phyloP scores from a whole-genome alignment of 2,888 invertebrate species.

The Thera obeliscata region DNA sequence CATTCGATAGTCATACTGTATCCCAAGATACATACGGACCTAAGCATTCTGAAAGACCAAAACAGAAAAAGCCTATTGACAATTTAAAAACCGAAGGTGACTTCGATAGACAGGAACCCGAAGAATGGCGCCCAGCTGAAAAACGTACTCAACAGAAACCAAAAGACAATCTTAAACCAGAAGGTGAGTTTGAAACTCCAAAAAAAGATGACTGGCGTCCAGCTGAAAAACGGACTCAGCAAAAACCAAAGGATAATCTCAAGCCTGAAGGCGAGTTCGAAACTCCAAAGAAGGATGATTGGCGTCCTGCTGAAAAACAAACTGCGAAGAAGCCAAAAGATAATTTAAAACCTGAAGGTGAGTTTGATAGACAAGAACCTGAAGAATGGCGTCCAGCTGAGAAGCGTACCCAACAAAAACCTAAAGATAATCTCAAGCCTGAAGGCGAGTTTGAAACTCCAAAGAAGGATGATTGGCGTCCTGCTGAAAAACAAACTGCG shows the following conservation, averaged over 20 bases:
- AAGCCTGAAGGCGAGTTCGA: slow-evolving; percentile 85
- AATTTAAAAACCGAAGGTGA: slow-evolving; percentile 85
- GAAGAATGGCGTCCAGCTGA: slow-evolving; percentile 75
- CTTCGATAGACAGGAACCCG: slow-evolving; percentile 59
- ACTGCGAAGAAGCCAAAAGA: slow-evolving; percentile 82
- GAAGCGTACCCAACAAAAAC: slow-evolving; percentile 61
- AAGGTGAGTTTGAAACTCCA: slow-evolving; percentile 83
- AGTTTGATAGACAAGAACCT: slow-evolving; percentile 77
- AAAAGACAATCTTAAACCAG: slow-evolving; percentile 80
- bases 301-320: slow-evolving; percentile 61
- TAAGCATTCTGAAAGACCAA: slow-evolving; percentile 73
- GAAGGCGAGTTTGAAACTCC: slow-evolving; percentile 53
- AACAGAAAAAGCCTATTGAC: slow-evolving; percentile 82
- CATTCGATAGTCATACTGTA: slow-evolving; percentile 77
- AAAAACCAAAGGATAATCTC: slow-evolving; percentile 72
- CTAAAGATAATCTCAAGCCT: slow-evolving; percentile 69
- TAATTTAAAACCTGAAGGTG: slow-evolving; percentile 84
- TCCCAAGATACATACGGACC: slow-evolving; percentile 68
- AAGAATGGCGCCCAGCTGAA: slow-evolving; percentile 75
- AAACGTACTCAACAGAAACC: slow-evolving; percentile 67
- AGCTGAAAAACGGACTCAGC: slow-evolving; percentile 27
- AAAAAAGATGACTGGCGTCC: slow-evolving; percentile 61
- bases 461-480: slow-evolving; percentile 64
- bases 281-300: slow-evolving; percentile 62
- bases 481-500: slow-evolving; percentile 60